A percentile compares a stretch with the other conserved stretches of the same genome.
Conservation (phyloP, 2,797 vertebrate genomes). For the Remorina albescens region DNA sequence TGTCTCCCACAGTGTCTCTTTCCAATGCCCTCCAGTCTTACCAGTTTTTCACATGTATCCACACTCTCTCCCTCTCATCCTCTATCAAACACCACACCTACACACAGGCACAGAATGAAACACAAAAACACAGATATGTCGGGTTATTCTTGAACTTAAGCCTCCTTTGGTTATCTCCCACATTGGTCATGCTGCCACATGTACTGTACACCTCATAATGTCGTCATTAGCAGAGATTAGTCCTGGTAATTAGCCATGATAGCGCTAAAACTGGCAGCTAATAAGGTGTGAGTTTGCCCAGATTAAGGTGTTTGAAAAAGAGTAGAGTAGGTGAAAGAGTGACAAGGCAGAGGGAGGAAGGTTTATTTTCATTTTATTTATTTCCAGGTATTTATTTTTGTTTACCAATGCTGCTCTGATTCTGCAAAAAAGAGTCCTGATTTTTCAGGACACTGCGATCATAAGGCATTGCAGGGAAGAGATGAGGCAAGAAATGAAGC, state of each 20-base stretch:
- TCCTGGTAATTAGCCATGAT: constrained; percentile 72
- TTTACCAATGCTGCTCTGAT: constrained; percentile 1
- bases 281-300: constrained; percentile 57
- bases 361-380: constrained; percentile 28
- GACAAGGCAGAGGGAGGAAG: constrained; percentile 22
- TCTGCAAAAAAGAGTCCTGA: neutral
- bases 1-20: constrained; percentile 35
- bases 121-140: constrained; percentile 23
- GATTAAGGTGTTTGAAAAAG: constrained; percentile 59
- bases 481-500: constrained; percentile 16
- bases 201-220: constrained; percentile 68
- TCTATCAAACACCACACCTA: constrained; percentile 53
- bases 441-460: neutral
- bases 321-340: constrained; percentile 21
- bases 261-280: constrained; percentile 68
- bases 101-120: constrained; percentile 39
- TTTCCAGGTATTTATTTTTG: constrained; percentile 40
- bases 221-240: constrained; percentile 77
- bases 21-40: constrained; percentile 40
- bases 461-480: neutral
- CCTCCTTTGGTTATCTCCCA: constrained; percentile 52
- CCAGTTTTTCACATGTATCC: constrained; percentile 12
- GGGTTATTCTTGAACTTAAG: constrained; percentile 64
- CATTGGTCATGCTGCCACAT: constrained; percentile 56
- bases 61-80: constrained; percentile 3